Base-by-base conservation (phyloP, 2,888 invertebrate genomes). In the Teinopalpus imperialis region DNA sequence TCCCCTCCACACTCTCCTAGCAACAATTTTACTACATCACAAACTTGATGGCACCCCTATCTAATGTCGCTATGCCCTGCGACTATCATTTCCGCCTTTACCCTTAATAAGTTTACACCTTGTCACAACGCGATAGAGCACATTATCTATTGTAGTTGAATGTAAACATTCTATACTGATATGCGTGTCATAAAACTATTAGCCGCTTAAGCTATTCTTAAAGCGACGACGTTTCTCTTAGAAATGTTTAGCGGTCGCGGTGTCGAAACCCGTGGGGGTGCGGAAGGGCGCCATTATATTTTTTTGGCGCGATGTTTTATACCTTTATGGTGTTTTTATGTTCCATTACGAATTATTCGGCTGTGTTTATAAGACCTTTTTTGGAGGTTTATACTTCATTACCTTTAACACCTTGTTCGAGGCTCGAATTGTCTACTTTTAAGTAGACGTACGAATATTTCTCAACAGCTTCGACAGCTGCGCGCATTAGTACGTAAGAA, bases 101-200 rank as follows among this genome's bases (percentile, higher is more conserved):
- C 27, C 44, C 37, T 9, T 30, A 26, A 29, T 54, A 41, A 66
- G 49, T 50, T 59, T 65, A 52, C 52, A 69, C 75, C 71, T 74
- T 81, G 51, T 37, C 16, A 1, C 42, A 3, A 48, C 16, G 47
- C 7, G 41, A 60, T 72, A 85, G 63, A 70, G 73, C 52, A 53
- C 54, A 73, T 49, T 66, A 66, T 78, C 40, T 56, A 30, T 41
- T 56, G 56, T 41, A 35, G 29, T 16, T 42, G 32, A 50, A 26
- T 34, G 41, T 32, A 46, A 61, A 53, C 57, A 54, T 69, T 74
- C 71, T 68, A 64, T 58, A 61, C 61, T 74, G 74, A 81, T 75
- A 85, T 87, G 87, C 87, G 87, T 88, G 87, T 82, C 83, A 86
- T 83, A 85, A 83, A 87, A 86, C 87, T 87, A 88, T 88, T 88